Conservation (phyloP, 2,797 vertebrate species). For the Gallirallus australis region DNA sequence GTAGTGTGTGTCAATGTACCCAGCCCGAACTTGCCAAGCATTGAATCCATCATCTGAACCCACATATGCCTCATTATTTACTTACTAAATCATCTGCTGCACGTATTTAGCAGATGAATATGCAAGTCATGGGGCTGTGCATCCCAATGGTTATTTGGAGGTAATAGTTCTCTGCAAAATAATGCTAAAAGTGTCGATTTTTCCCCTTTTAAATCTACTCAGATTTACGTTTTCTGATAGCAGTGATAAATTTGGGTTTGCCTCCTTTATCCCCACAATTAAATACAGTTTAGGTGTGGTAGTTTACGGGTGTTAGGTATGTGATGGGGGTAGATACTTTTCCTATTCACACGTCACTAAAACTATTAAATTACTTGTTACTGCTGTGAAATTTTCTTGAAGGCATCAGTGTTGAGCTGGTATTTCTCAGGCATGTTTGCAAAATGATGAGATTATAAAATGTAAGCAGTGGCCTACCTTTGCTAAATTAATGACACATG, state of each 20-base stretch:
- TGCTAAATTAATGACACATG: not conserved
- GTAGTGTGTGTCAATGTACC: not conserved
- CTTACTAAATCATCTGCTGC: not conserved
- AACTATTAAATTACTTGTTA: not conserved
- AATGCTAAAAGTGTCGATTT: not conserved
- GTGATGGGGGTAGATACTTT: not conserved
- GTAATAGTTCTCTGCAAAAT: not conserved
- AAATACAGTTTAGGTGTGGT: not conserved
- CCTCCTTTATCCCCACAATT: not conserved
- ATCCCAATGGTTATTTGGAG: not conserved
- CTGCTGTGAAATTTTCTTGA: not conserved
- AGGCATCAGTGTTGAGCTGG: not conserved
- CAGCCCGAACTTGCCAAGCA: not conserved
- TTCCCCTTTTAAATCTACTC: not conserved
- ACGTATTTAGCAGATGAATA: not conserved
- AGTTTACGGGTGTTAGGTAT: not conserved
- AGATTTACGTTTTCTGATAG: not conserved
- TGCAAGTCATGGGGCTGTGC: not conserved
- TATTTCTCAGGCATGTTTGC: not conserved
- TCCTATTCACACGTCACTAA: not conserved
- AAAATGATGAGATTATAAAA: not conserved
- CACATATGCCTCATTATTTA: not conserved
- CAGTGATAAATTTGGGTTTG: not conserved
- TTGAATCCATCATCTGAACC: not conserved
- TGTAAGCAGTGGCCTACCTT: not conserved